Evolutionary conservation across 2,888 invertebrate species (phyloP), one percentile per base, ranked within the genome.

Genomic region (Danaus chrysippus): DNA sequence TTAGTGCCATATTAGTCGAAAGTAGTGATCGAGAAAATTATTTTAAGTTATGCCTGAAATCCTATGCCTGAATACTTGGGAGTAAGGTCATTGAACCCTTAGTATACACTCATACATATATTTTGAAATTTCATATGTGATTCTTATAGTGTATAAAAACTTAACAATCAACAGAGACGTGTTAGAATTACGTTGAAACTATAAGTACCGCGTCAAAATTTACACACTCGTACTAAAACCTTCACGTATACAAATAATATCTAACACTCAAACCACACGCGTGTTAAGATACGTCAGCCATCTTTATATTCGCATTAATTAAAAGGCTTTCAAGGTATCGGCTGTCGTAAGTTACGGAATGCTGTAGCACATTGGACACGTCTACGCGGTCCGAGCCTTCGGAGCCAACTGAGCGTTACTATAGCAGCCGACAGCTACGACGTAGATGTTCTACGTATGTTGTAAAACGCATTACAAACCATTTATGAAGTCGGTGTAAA

Each of bases 321-420:
- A 83, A 83, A 84, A 71, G 73, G 74, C 74, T 77, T 82, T 80
- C 70, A 68, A 67, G 68, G 70, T 69, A 71, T 74, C 69, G 74
- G 66, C 66, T 69, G 63, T 60, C 59, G 49, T 43, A 11, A 57
- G 64, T 57, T 62, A 64, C 64, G 65, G 34, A 58, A 54, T 56
- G 62, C 23, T 65, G 63, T 77, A 76, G 81, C 73, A 70, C 73
- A 67, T 68, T 62, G 69, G 67, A 67, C 76, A 76, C 86, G 89
- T 86, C 84, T 85, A 84, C 85, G 85, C 85, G 78, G 76, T 68
- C 69, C 76, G 81, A 72, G 75, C 75, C 75, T 83, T 78, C 80
- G 81, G 74, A 77, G 76, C 76, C 78, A 80, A 88, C 87, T 88
- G 86, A 78, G 73, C 74, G 88, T 88, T 86, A 79, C 88, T 87